These are phyloP conservation scores for Octonoba sinensis DNA, from an alignment of 2,888 invertebrate species.

Conservation along the genomic window DNA sequence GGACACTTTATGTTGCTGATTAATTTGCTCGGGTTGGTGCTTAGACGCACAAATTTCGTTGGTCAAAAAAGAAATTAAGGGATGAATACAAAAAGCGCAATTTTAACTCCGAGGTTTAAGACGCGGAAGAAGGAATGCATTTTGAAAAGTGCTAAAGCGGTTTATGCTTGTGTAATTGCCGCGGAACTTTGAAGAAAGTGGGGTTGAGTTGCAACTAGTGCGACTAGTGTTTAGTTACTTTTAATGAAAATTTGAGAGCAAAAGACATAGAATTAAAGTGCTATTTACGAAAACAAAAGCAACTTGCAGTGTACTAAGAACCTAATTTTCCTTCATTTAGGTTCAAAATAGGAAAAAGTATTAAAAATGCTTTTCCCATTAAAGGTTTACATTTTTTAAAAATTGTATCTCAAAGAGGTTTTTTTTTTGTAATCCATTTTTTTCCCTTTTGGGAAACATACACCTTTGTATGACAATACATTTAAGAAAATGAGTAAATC, in stretches of 20 bases:
- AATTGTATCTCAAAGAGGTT: too few species aligned
- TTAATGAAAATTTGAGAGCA: constrained; percentile 4
- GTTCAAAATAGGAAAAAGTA: too few species aligned
- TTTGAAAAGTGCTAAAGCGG: constrained; percentile 17
- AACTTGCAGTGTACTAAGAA: too few species aligned
- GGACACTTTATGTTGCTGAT: constrained; percentile 58
- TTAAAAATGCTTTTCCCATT: too few species aligned
- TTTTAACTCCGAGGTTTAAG: constrained; percentile 8
- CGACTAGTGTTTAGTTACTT: constrained; percentile 13
- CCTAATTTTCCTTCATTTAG: too few species aligned
- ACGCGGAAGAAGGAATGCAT: background rate
- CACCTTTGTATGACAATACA: too few species aligned
- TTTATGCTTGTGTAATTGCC: constrained; percentile 29
- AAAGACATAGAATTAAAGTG: too few species aligned
- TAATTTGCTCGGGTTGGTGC: constrained; percentile 42
- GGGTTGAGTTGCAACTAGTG: background rate
- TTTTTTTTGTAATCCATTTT: too few species aligned
- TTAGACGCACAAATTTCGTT: constrained; percentile 28
- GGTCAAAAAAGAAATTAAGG: background rate
- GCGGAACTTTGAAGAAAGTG: background rate
- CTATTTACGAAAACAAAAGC: too few species aligned
- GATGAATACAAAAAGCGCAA: constrained; percentile 12
- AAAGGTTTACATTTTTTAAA: too few species aligned
- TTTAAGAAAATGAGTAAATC: too few species aligned
- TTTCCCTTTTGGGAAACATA: too few species aligned